A percentile compares a stretch with the other conserved stretches of the same genome.
Evolutionary conservation across 2,113 vertebrate species (phyloP).

Genomic region (Bucco capensis): DNA sequence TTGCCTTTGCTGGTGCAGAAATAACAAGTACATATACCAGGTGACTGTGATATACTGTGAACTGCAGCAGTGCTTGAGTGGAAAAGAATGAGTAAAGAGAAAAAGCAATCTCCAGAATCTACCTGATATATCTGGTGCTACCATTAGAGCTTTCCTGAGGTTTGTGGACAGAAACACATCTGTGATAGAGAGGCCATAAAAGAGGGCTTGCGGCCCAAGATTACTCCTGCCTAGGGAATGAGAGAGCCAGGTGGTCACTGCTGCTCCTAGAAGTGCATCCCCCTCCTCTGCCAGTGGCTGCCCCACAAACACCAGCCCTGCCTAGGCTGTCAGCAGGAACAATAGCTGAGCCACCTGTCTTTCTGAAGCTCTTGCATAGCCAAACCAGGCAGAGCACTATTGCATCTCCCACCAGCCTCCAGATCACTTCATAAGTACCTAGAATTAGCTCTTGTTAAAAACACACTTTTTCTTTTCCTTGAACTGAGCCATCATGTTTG

Average conservation of each 20-base stretch:
- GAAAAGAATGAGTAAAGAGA: neutral
- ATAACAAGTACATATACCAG: neutral
- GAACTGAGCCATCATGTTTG: neutral
- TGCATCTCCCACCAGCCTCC: neutral
- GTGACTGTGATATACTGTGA: neutral
- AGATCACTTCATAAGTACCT: fast-evolving
- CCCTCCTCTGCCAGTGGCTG: neutral
- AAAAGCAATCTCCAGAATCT: neutral
- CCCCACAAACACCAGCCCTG: neutral
- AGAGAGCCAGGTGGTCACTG: neutral
- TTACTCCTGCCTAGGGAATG: neutral
- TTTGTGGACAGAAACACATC: neutral
- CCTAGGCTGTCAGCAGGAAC: neutral
- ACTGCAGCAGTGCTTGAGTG: neutral
- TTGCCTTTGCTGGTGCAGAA: neutral
- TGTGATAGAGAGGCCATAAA: neutral
- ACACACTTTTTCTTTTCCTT: neutral
- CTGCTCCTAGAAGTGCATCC: neutral
- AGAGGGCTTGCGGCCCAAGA: neutral
- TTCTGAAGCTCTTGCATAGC: neutral
- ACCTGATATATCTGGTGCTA: neutral
- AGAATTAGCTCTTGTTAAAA: neutral
- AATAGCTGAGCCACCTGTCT: neutral
- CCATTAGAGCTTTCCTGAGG: neutral
- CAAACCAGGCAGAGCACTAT: neutral